Conservation (phyloP, 2,888 invertebrate species). For the Campoplex capitator region DNA sequence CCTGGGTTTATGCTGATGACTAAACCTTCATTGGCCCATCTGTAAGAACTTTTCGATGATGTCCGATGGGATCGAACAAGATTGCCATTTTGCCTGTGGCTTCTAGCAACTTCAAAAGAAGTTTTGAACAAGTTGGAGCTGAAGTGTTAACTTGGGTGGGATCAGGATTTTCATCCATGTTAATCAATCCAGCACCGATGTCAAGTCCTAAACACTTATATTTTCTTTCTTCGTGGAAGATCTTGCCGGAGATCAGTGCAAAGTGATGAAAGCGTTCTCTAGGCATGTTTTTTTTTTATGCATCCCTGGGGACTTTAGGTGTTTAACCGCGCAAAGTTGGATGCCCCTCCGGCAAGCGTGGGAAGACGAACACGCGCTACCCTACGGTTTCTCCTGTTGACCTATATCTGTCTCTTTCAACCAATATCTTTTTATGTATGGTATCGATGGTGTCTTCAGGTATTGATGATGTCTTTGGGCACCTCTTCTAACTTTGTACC, state of each 20-base stretch:
- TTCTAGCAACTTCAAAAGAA: not conserved
- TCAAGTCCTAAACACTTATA: not conserved
- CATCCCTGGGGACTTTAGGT: slow-evolving; percentile 14
- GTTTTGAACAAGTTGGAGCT: not conserved
- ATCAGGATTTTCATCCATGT: not conserved
- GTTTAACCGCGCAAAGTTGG: slow-evolving; percentile 43
- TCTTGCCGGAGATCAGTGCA: slow-evolving; percentile 1
- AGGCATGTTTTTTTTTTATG: slow-evolving; percentile 3
- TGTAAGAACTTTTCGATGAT: not conserved
- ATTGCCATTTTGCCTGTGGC: slow-evolving; percentile 6
- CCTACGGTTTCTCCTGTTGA: slow-evolving; percentile 5
- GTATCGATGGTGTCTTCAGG: not conserved
- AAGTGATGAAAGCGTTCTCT: slow-evolving; percentile 5
- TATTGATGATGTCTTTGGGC: slow-evolving; percentile 13
- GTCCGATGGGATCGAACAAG: not conserved
- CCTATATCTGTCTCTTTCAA: slow-evolving; percentile 1
- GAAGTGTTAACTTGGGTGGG: not conserved
- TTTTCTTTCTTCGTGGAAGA: not conserved
- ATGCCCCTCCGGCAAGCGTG: slow-evolving; percentile 53
- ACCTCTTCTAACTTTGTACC: not conserved
- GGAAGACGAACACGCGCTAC: slow-evolving; percentile 45
- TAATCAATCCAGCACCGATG: not conserved
- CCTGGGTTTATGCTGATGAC: not conserved
- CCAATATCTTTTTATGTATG: not conserved
- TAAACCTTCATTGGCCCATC: not conserved